Conservation (phyloP, 2,888 invertebrate species). For the Amiota communis region DNA sequence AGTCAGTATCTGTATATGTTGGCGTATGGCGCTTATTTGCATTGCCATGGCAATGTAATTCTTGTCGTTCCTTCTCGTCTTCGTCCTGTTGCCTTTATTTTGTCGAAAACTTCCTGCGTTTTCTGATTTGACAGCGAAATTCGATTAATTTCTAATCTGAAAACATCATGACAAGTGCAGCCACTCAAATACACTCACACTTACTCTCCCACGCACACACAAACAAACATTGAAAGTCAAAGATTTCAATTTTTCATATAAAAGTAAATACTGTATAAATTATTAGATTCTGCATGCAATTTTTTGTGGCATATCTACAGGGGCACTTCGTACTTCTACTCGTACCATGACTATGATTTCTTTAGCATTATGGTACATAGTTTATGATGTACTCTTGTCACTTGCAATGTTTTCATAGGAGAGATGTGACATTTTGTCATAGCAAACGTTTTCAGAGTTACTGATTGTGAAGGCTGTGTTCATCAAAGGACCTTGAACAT, state of each 20-base stretch:
- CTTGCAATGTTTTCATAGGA: not conserved
- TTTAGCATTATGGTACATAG: not conserved
- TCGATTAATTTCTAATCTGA: slow-evolving; percentile 65
- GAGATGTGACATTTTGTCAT: not conserved
- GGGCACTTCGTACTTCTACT: not conserved
- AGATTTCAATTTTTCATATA: slow-evolving; percentile 31
- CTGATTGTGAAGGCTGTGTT: not conserved
- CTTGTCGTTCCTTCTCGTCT: slow-evolving; percentile 43
- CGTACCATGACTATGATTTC: not conserved
- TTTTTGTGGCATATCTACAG: slow-evolving; percentile 10
- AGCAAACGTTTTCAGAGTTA: not conserved
- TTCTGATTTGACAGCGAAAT: slow-evolving; percentile 62
- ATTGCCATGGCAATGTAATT: slow-evolving; percentile 57
- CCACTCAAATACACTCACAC: slow-evolving; percentile 33
- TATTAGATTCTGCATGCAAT: slow-evolving; percentile 3
- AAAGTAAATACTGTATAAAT: too few species aligned
- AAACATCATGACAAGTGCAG: slow-evolving; percentile 59
- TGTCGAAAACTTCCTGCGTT: slow-evolving; percentile 37
- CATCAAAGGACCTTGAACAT: not conserved
- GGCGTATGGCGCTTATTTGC: slow-evolving; percentile 45
- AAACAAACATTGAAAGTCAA: slow-evolving; percentile 42
- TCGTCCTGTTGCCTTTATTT: slow-evolving; percentile 45
- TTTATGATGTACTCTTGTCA: not conserved
- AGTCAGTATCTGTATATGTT: slow-evolving; percentile 58
- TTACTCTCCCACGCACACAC: slow-evolving; percentile 8